Evolutionary conservation across 92 coral and sea anemone genomes (phyloP).

Genomic region (Nematostella vectensis): DNA sequence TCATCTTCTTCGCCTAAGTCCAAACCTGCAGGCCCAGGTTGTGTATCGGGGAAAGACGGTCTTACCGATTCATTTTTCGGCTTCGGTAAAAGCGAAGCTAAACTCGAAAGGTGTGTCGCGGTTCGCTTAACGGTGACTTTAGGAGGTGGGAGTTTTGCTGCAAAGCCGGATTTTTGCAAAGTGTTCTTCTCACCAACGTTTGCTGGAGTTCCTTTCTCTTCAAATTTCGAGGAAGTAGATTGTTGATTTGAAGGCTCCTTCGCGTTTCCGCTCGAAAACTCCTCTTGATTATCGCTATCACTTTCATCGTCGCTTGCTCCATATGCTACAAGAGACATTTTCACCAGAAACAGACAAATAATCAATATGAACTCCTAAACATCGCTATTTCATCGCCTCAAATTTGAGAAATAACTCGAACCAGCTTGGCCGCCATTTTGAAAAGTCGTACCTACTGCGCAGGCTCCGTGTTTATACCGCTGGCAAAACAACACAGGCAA

Average conservation of each 20-base stretch:
- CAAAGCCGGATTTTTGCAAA: neutral
- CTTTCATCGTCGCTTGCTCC: slow-evolving; percentile 82
- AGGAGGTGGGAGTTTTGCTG: slow-evolving; percentile 3
- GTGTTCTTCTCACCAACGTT: neutral
- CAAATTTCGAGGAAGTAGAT: too few species aligned
- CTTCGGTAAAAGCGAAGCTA: slow-evolving; percentile 42
- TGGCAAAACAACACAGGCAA: too few species aligned
- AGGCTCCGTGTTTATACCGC: too few species aligned
- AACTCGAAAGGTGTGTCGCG: slow-evolving; percentile 9
- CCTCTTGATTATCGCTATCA: slow-evolving; percentile 21
- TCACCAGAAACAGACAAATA: too few species aligned
- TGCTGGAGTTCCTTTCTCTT: neutral
- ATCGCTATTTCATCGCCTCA: too few species aligned
- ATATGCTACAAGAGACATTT: slow-evolving; percentile 92
- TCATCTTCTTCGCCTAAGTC: slow-evolving; percentile 45
- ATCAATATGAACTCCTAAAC: too few species aligned
- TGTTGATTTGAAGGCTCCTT: neutral
- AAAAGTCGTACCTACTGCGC: too few species aligned
- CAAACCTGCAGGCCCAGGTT: neutral
- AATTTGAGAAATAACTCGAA: too few species aligned
- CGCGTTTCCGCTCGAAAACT: neutral
- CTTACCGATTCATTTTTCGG: slow-evolving; percentile 16
- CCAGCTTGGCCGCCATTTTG: too few species aligned
- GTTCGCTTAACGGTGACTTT: neutral
- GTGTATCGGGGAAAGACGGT: neutral